Base-by-base conservation (phyloP, 2,888 invertebrate species). In the Calliopum simillimum region DNA sequence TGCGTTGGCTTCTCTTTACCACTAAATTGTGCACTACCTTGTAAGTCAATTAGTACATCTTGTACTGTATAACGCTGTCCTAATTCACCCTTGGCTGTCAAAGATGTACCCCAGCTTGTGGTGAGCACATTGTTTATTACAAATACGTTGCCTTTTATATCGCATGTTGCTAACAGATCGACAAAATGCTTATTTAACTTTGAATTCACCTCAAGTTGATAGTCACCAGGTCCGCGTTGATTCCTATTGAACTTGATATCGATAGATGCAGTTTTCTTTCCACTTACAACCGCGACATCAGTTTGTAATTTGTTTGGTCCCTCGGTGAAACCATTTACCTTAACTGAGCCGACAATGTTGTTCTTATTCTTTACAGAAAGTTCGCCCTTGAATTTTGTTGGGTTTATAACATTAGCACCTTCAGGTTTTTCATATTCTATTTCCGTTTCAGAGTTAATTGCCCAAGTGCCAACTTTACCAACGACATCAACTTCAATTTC, bases 141-240 rank as follows among this genome's bases (percentile, higher is more conserved):
- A 74, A 74, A 79, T 79, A 86, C 11, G 61, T 85, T 84, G 0
- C 84, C 86, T 33, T 85, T 86, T 19, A 86, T 83, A 4, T 82
- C 79, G 33, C 79, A 74, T 14, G 81, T 81, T 0, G 83, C 76
- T 3, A 76, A 71, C 1, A 86, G 5, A 25, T 85, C 81, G 3
- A 85, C 64, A 14, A 76, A 80, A 41, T 86, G 79, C 33, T 82
- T 79, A 51, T 86, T 85, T 0, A 87, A 82, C 63, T 88, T 88
- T 0, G 88, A 87, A 74, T 90, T 90, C 1, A 92, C 87, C 19
- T 90, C 88, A 0, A 93, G 76, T 66, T 91, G 90, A 2, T 89
- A 89, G 33, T 85, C 84, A 13, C 80, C 78, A 1, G 79, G 75
- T 1, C 84, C 78, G 46, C 86, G 86, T 25, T 84, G 81, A 72